phyloP scores from a whole-genome alignment of 2,888 invertebrate species.

The Lithophane semibrunnea region DNA sequence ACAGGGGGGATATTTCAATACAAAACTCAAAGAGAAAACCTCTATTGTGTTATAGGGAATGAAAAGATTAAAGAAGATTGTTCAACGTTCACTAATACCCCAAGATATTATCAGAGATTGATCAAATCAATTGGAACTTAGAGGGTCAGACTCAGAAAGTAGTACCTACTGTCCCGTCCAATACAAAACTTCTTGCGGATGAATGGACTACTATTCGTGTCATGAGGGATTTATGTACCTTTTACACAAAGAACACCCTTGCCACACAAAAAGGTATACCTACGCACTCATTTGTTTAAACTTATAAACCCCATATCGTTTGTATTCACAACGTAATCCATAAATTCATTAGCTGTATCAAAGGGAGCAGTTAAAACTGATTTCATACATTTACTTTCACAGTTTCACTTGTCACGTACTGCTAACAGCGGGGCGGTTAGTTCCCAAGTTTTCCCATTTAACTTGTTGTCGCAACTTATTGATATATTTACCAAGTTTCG shows the following conservation, averaged over 20 bases:
- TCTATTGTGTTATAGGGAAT: background rate
- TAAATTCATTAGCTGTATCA: conserved; percentile 55
- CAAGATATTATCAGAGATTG: conserved; percentile 15
- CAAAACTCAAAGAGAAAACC: conserved; percentile 4
- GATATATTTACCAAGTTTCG: conserved; percentile 79
- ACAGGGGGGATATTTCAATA: background rate
- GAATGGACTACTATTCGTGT: conserved; percentile 11
- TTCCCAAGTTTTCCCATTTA: conserved; percentile 82
- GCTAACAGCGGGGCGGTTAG: conserved; percentile 69
- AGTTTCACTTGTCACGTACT: conserved; percentile 70
- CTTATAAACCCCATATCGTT: conserved; percentile 21
- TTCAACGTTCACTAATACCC: conserved; percentile 13
- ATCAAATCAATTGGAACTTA: conserved; percentile 23
- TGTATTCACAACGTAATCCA: conserved; percentile 46
- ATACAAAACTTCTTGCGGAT: conserved; percentile 22
- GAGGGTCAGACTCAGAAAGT: conserved; percentile 16
- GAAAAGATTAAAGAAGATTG: conserved; percentile 18
- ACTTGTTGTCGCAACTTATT: conserved; percentile 80
- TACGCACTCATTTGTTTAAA: conserved; percentile 16
- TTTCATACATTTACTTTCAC: conserved; percentile 66
- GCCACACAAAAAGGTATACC: conserved; percentile 32
- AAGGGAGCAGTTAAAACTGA: conserved; percentile 53
- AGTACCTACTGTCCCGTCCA: background rate
- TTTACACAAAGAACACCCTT: conserved; percentile 22
- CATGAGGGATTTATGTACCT: conserved; percentile 12